A percentile compares a stretch with the other conserved stretches of the same genome.
Evolutionary conservation across 2,113 vertebrate species (phyloP).

Genomic region (Halcyon malimbica): DNA sequence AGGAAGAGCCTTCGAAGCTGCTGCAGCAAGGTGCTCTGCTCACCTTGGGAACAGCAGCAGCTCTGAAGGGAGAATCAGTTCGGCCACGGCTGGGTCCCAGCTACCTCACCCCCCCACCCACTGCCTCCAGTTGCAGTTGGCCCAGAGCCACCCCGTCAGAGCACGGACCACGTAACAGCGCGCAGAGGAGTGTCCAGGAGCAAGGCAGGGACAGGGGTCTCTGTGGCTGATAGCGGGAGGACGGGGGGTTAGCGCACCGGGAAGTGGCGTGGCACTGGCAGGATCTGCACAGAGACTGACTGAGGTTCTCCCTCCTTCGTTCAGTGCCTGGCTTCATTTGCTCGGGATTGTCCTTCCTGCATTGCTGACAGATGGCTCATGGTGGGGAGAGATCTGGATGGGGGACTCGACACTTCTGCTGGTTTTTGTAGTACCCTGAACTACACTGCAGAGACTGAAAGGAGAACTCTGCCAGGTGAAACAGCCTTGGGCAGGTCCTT

Average conservation of each 20-base stretch:
- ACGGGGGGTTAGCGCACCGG: background rate
- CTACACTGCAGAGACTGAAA: background rate
- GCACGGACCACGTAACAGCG: background rate
- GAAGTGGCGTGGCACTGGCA: background rate
- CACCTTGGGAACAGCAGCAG: background rate
- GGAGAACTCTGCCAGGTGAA: background rate
- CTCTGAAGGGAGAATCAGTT: rapidly evolving
- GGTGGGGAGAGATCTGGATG: background rate
- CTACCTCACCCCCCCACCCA: background rate
- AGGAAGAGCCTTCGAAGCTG: background rate
- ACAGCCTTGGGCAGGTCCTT: background rate
- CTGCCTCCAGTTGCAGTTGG: background rate
- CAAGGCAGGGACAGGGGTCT: background rate
- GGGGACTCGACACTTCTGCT: background rate
- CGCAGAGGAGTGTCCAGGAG: background rate
- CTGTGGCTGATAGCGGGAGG: rapidly evolving
- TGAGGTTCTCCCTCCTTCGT: background rate
- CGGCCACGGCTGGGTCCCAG: background rate
- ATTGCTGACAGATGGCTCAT: rapidly evolving
- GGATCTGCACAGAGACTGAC: background rate
- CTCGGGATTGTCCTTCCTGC: background rate
- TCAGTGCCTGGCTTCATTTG: background rate
- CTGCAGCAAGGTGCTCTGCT: background rate
- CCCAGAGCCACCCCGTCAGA: background rate
- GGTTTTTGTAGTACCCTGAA: background rate